Conservation (phyloP, 2,888 invertebrate genomes). For the Drosophila engyochracea region DNA sequence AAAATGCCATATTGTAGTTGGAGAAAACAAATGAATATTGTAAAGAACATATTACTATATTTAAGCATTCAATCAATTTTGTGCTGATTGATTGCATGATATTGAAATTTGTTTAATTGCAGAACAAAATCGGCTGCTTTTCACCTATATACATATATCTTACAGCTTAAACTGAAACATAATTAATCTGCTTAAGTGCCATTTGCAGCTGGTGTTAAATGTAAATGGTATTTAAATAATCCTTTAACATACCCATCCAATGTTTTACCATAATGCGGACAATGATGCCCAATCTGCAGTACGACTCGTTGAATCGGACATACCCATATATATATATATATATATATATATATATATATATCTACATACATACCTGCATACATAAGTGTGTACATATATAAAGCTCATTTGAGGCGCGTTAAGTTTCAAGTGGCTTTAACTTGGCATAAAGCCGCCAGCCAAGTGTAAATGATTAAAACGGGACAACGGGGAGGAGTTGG, state of each 20-base stretch:
- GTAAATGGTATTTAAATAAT: not conserved
- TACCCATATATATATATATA: not conserved
- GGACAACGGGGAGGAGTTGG: not conserved
- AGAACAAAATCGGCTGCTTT: not conserved
- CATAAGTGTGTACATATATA: slow-evolving; percentile 12
- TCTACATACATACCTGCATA: not conserved
- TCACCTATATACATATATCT: not conserved
- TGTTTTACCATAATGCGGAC: not conserved
- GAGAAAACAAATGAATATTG: not conserved
- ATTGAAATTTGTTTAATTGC: not conserved
- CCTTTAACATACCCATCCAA: not conserved
- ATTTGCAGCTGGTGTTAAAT: slow-evolving; percentile 10
- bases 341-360: not conserved
- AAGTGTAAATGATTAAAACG: slow-evolving; percentile 71
- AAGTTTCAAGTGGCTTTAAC: slow-evolving; percentile 60
- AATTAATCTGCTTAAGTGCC: slow-evolving; percentile 6
- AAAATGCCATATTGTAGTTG: not conserved
- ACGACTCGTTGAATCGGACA: not conserved
- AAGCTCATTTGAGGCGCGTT: slow-evolving; percentile 63
- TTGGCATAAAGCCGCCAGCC: slow-evolving; percentile 40
- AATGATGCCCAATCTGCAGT: not conserved
- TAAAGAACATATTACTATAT: not conserved
- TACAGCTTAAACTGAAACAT: not conserved
- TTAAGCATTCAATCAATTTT: not conserved
- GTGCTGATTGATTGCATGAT: not conserved